These are phyloP conservation scores for Choreutis nemorana DNA, from an alignment of 2,888 invertebrate genomes.

Conservation along the genomic window DNA sequence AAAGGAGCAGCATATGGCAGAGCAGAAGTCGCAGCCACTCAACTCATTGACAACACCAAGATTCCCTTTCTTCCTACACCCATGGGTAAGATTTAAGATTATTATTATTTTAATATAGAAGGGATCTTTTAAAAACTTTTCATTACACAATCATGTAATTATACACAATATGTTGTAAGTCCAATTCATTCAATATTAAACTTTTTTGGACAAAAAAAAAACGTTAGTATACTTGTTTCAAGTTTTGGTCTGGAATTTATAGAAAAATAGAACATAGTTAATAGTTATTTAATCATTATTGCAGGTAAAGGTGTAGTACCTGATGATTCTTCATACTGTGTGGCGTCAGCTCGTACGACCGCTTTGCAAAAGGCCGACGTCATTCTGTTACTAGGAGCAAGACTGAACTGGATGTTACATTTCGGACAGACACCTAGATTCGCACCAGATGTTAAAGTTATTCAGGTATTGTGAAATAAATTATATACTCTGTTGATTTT, in stretches of 20 bases:
- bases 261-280: neutral
- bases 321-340: constrained; percentile 74
- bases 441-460: constrained; percentile 82
- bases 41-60: constrained; percentile 74
- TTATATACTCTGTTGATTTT: no score
- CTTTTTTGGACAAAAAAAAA: no score
- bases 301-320: constrained; percentile 79
- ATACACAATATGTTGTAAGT: no score
- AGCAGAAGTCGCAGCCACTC: constrained; percentile 76
- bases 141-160: no score
- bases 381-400: constrained; percentile 85
- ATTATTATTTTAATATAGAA: no score
- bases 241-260: no score
- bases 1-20: constrained; percentile 87
- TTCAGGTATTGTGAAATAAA: constrained; percentile 76
- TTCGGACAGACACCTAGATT: constrained; percentile 92
- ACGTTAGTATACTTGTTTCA: no score
- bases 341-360: constrained; percentile 86
- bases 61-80: constrained; percentile 94
- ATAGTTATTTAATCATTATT: constrained; percentile 2
- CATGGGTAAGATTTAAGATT: constrained; percentile 77
- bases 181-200: no score
- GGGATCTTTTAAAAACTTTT: no score
- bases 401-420: constrained; percentile 98
- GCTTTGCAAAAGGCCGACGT: constrained; percentile 91